These are phyloP conservation scores for Agrochola macilenta DNA, from an alignment of 2,888 invertebrate genomes.

Conservation along the genomic window DNA sequence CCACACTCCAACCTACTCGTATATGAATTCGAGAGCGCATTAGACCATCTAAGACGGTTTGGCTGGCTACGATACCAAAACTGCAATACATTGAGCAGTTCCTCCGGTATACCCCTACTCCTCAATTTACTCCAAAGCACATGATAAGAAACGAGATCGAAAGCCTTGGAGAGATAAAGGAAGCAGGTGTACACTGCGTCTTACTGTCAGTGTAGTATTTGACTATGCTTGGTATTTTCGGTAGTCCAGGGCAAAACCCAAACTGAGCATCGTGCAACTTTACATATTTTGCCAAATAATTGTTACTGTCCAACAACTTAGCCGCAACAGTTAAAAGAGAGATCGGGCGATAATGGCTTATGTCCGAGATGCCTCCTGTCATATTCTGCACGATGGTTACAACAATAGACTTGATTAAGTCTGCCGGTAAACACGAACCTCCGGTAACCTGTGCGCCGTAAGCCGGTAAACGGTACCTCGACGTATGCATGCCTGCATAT, in stretches of 20 bases:
- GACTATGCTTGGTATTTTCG: background rate
- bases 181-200: background rate
- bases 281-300: too few relatives aligned
- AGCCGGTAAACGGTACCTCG: background rate
- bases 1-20: constrained; percentile 1
- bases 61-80: background rate
- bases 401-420: too few relatives aligned
- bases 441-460: too few relatives aligned
- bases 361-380: background rate
- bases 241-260: constrained; percentile 1
- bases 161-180: background rate
- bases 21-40: background rate
- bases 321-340: background rate
- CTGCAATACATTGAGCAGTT: background rate
- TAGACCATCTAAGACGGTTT: background rate
- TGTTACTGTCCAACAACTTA: background rate
- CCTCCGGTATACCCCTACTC: background rate
- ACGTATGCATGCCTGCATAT: background rate
- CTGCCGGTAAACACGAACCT: too few relatives aligned
- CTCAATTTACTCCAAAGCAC: background rate
- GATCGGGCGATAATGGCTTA: background rate
- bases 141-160: background rate
- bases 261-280: constrained; percentile 1
- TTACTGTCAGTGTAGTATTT: constrained; percentile 5
- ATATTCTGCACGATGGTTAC: too few relatives aligned